Conservation (phyloP, 2,797 vertebrate genomes). For the Lutjanus campechanus region DNA sequence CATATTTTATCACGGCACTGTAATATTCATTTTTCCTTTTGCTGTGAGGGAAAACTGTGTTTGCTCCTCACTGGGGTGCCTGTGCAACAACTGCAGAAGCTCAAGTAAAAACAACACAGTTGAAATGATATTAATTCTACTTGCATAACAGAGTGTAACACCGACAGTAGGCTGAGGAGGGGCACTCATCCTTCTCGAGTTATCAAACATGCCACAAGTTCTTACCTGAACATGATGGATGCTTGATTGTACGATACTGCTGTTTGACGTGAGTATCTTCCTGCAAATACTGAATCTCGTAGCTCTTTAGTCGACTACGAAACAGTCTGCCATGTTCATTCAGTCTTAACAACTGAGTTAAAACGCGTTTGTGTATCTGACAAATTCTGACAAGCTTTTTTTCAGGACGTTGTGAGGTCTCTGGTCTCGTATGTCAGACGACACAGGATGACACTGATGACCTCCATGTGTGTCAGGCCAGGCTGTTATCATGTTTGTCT, state of each 20-base stretch:
- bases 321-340: not conserved
- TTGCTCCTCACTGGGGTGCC: not conserved
- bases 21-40: slow-evolving; percentile 1
- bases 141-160: not conserved
- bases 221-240: not conserved
- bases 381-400: not conserved
- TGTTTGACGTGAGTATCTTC: not conserved
- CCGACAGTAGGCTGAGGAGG: not conserved
- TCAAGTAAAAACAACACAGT: not conserved
- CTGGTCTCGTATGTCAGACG: too few relatives aligned
- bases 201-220: not conserved
- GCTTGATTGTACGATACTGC: not conserved
- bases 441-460: not conserved
- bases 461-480: not conserved
- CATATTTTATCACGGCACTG: slow-evolving; percentile 1
- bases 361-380: too few relatives aligned
- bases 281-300: not conserved
- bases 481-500: not conserved
- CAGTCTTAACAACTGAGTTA: not conserved
- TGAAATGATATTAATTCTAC: not conserved
- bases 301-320: not conserved
- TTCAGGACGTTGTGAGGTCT: not conserved
- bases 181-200: too few relatives aligned
- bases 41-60: not conserved
- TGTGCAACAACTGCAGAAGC: not conserved